A percentile compares a stretch with the other conserved stretches of the same genome.
These are phyloP conservation scores for Penaeus japonicus DNA, from an alignment of 1,140 invertebrate genomes.

Conservation along the genomic window DNA sequence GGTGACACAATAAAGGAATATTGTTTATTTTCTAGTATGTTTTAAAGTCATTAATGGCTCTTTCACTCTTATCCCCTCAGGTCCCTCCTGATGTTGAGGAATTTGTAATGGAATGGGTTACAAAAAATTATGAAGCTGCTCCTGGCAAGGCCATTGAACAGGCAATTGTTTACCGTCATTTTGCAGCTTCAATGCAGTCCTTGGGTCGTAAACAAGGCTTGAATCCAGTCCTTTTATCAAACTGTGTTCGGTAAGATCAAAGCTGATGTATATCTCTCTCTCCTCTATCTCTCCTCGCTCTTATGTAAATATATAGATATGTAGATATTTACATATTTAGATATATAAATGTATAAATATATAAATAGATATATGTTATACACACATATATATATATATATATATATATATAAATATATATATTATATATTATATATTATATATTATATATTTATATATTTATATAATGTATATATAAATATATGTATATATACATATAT, in stretches of 20 bases:
- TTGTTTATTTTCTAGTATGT: too few relatives aligned
- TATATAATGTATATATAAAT: too few relatives aligned
- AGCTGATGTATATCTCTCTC: not conserved
- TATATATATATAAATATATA: too few relatives aligned
- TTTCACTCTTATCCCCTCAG: not conserved
- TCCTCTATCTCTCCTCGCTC: not conserved
- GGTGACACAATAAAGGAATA: too few relatives aligned
- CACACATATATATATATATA: too few relatives aligned
- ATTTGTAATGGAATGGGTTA: conserved; percentile 57
- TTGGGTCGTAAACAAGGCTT: conserved; percentile 56
- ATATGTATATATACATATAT: too few relatives aligned
- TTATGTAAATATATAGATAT: not conserved
- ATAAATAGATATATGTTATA: too few relatives aligned
- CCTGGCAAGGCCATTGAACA: conserved; percentile 54
- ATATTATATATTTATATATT: too few relatives aligned
- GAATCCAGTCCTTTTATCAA: conserved; percentile 56
- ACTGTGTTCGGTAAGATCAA: conserved; percentile 56
- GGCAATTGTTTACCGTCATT: conserved; percentile 58
- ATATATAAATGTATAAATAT: too few relatives aligned
- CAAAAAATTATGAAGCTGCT: conserved; percentile 51
- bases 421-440: too few relatives aligned
- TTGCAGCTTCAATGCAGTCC: conserved; percentile 57
- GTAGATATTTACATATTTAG: too few relatives aligned
- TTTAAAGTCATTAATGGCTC: too few relatives aligned
- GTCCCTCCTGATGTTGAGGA: conserved; percentile 55